Base-by-base conservation (phyloP, 2,113 vertebrate genomes). In the Festucalex cinctus region DNA sequence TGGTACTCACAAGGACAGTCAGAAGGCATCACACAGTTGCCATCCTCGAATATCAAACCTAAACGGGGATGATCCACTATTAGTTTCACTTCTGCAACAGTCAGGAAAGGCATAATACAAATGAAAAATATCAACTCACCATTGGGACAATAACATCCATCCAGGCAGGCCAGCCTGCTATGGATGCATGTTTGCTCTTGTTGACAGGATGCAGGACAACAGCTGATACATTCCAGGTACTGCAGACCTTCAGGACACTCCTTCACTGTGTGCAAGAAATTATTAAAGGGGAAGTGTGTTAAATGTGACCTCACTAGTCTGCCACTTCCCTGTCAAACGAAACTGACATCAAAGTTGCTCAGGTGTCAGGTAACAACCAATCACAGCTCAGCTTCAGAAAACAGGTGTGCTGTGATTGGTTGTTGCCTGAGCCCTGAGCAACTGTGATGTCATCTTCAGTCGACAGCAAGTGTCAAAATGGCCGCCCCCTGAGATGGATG, bases 1-100 rank as follows among this genome's bases (percentile, higher is more conserved):
- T 93, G 94, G 75, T 94, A 93, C 83, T 97, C 95, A 77, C 97
- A 99, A 63, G 95, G 94, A 85, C 97, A 99, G 59, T 97, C 95
- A 5, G 88, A 85, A 36, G 93, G 90, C n/a, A 84, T 88, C 66
- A 98, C 91, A 26, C 97, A 99, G 20, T 72, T 65, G 3, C 86
- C 94, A 0, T 95, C 91, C 78, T 98, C 93, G 35, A 92, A 95
- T 86, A 98, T 95, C 65, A 95, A 85, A 35, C 94, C 97, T 99
- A 84, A 56, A 6, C 44, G 4, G 8, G 59, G 48, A 46, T 9
- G 14, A 26, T 48, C 19, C 39, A 36, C 4, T 5, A 32, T 2
- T 17, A 9, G 2, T 28, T 28, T 13, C 22, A 48, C 6, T 16
- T 17, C 8, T n/a, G 19, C 22, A 17, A 54, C 16, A 36, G 16